Base-by-base conservation (phyloP, 2,113 vertebrate genomes). In the Amblyornis subalaris region DNA sequence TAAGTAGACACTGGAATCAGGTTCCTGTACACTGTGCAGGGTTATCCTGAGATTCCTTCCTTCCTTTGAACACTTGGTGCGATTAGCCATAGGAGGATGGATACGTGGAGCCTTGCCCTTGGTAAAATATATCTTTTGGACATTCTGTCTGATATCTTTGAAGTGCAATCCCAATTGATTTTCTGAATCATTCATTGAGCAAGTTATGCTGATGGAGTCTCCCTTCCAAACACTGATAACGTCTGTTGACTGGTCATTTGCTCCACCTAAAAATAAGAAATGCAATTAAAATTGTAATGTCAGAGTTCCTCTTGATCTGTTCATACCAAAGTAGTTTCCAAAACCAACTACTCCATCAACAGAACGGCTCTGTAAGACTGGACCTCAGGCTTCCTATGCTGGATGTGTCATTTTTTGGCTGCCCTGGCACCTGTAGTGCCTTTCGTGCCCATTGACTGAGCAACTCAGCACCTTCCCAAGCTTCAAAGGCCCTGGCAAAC, bases 31-130 rank as follows among this genome's bases (percentile, higher is more conserved):
- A 7, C 50, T 28, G 15, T 65, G 64, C 70, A 97, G 69, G 50
- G 74, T 96, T 81, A 95, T 61, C 40, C 44, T 94, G 64, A 86
- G 5, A 20, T 48, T 72, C 20, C 29, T 31, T 66, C 72, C 77
- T 53, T 89, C 62, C 8, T 51, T 3, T 33, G 76, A 89, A 19
- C 33, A 72, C 1, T 16, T 0, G 5, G 0, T 8, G 13, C 94
- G 93, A 80, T 36, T 9, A 51, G 0, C 9, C 54, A 93, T 54
- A 15, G 2, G 1, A 29, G 69, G 53, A 29, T 8, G 0, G 82
- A 67, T 11, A 14, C 0, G 0, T 24, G 62, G 2, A 75, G 0
- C 0, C 1, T 6, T 2, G 1, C 29, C 0, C 11, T 20, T 8
- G 61, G 10, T 1, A 55, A 31, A 1, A 45, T 48, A 67, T 0